Percentiles rank a stretch among this genome's conserved stretches.
phyloP scores from a whole-genome alignment of 2,888 invertebrate species.

The Diarsia brunnea region DNA sequence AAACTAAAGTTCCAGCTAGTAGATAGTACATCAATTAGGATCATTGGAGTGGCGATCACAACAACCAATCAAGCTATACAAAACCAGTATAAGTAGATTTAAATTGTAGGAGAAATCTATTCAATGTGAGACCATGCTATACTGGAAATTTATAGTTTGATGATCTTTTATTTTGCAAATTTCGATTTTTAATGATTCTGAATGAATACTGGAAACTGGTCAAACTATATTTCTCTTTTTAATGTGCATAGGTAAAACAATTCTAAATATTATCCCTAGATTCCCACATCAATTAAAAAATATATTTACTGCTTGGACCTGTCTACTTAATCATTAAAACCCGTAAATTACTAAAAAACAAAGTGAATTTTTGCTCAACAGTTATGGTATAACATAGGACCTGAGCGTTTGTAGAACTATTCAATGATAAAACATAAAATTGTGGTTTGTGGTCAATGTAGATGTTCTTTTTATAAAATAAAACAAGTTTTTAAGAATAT shows the following conservation, averaged over 20 bases:
- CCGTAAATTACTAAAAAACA: slow-evolving; percentile 37
- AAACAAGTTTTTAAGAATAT: background rate
- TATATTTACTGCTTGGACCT: slow-evolving; percentile 31
- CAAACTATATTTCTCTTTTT: background rate
- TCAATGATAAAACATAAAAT: slow-evolving; percentile 51
- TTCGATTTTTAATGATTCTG: background rate
- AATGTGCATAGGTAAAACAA: background rate
- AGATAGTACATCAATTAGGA: background rate
- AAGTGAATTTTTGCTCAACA: slow-evolving; percentile 78
- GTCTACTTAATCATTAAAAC: slow-evolving; percentile 31
- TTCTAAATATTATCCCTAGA: background rate
- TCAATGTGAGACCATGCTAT: too few species aligned
- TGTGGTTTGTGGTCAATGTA: slow-evolving; percentile 49
- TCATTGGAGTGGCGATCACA: background rate
- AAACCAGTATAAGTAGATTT: too few species aligned
- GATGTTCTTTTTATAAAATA: background rate
- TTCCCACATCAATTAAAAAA: background rate
- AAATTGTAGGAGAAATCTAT: too few species aligned
- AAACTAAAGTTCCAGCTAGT: background rate
- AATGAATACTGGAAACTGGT: background rate
- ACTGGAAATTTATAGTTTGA: too few species aligned
- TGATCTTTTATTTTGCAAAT: background rate
- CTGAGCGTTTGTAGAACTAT: slow-evolving; percentile 75
- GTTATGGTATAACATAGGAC: slow-evolving; percentile 71
- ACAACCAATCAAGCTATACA: too few species aligned